A percentile compares a stretch with the other conserved stretches of the same genome.
These are phyloP conservation scores for Cerastis leucographa DNA, from an alignment of 2,888 invertebrate genomes.

Conservation along the genomic window DNA sequence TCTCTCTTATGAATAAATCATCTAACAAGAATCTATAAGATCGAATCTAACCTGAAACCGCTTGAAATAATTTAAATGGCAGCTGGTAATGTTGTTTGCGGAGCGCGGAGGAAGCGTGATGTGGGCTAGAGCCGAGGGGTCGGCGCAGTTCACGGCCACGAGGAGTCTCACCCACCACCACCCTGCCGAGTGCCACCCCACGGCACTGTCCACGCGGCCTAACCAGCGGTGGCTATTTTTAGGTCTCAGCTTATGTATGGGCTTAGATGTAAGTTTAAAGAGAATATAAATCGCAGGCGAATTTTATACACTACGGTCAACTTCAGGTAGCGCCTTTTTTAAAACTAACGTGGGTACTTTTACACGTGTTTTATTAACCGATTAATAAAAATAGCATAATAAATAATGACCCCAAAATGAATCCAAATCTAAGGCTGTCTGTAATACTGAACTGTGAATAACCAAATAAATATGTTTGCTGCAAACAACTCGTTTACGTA, in stretches of 20 bases:
- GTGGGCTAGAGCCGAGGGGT: constrained; percentile 75
- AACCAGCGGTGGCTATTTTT: constrained; percentile 79
- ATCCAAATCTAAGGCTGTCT: not conserved
- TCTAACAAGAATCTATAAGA: constrained; percentile 14
- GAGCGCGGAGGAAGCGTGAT: constrained; percentile 59
- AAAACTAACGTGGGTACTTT: not conserved
- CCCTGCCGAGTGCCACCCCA: constrained; percentile 60
- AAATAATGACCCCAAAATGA: not conserved
- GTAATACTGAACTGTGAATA: not conserved
- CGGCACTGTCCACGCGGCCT: constrained; percentile 67
- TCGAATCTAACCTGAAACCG: constrained; percentile 19
- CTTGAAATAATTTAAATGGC: constrained; percentile 51
- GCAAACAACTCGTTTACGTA: constrained; percentile 16
- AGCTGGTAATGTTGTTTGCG: constrained; percentile 65
- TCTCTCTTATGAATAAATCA: constrained; percentile 5
- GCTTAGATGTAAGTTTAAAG: constrained; percentile 2
- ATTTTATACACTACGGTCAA: not conserved
- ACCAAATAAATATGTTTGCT: not conserved
- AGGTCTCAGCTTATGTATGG: constrained; percentile 59
- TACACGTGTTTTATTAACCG: not conserved
- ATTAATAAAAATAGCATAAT: not conserved
- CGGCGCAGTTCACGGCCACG: constrained; percentile 87
- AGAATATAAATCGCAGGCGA: constrained; percentile 1
- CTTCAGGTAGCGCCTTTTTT: not conserved
- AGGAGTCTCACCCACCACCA: constrained; percentile 62